Conservation (phyloP, 2,113 vertebrate species). For the Tragelaphus imberbis region DNA sequence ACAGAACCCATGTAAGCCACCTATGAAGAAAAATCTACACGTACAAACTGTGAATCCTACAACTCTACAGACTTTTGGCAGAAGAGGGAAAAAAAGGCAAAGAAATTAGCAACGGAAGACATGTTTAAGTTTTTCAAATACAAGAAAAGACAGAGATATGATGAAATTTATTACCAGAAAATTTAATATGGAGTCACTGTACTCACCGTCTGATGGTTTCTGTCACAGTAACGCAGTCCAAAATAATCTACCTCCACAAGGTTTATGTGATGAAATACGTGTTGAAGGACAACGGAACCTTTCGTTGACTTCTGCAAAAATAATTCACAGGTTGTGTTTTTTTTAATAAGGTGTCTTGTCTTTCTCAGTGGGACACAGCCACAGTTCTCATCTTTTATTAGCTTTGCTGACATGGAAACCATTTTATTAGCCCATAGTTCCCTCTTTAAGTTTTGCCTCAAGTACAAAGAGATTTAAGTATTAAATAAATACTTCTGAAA, state of each 20-base stretch:
- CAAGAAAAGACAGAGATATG: neutral
- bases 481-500: slow-evolving; percentile 20
- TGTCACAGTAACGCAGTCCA: slow-evolving; percentile 92
- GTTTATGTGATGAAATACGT: slow-evolving; percentile 90
- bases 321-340: slow-evolving; percentile 63
- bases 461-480: neutral
- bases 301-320: slow-evolving; percentile 93
- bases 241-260: slow-evolving; percentile 92
- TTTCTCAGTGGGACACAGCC: slow-evolving; percentile 67
- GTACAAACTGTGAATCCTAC: neutral
- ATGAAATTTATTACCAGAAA: slow-evolving; percentile 28
- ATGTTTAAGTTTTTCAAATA: neutral
- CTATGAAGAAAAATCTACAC: neutral
- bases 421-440: slow-evolving; percentile 37
- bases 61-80: neutral
- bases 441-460: slow-evolving; percentile 52
- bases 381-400: slow-evolving; percentile 68
- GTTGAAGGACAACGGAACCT: slow-evolving; percentile 87
- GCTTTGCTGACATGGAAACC: neutral
- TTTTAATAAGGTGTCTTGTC: slow-evolving; percentile 67
- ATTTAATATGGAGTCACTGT: neutral
- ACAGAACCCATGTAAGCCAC: neutral
- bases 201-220: slow-evolving; percentile 92
- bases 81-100: neutral
- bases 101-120: neutral